Percentiles rank a stretch among this genome's conserved stretches.
Evolutionary conservation across 30 jellyfish, hydroid and myxozoan species (phyloP).

Genomic region (Aurelia aurita complex sp. Pacific): DNA sequence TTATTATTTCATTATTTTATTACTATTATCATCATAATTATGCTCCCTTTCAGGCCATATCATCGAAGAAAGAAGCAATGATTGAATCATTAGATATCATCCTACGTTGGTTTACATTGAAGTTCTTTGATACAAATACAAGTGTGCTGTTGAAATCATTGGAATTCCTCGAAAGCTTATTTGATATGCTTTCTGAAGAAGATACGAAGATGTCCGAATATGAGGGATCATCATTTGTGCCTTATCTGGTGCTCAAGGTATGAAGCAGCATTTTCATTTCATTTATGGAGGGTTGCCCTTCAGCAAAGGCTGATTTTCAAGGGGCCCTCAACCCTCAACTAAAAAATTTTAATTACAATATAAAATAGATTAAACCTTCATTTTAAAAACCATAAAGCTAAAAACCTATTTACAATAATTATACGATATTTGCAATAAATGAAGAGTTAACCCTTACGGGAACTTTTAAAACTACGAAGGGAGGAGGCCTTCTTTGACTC

Average conservation of each 20-base stretch:
- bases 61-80: conserved; percentile 78
- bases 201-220: conserved; percentile 55
- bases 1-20: too few relatives aligned
- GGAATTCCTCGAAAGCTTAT: conserved; percentile 77
- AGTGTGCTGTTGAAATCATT: conserved; percentile 86
- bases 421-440: too few relatives aligned
- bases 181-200: conserved; percentile 67
- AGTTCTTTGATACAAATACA: conserved; percentile 94
- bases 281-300: too few relatives aligned
- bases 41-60: conserved; percentile 48
- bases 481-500: too few relatives aligned
- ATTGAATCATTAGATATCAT: conserved; percentile 85
- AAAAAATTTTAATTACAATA: too few relatives aligned
- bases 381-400: too few relatives aligned
- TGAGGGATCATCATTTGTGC: conserved; percentile 89
- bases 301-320: too few relatives aligned
- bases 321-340: too few relatives aligned
- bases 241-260: conserved; percentile 88
- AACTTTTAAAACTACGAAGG: too few relatives aligned
- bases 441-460: too few relatives aligned
- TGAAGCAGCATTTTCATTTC: background rate
- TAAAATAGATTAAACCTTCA: too few relatives aligned
- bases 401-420: too few relatives aligned
- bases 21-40: background rate
- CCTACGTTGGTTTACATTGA: conserved; percentile 85